phyloP scores from a whole-genome alignment of 2,113 vertebrate genomes.

The Oreochromis niloticus region DNA sequence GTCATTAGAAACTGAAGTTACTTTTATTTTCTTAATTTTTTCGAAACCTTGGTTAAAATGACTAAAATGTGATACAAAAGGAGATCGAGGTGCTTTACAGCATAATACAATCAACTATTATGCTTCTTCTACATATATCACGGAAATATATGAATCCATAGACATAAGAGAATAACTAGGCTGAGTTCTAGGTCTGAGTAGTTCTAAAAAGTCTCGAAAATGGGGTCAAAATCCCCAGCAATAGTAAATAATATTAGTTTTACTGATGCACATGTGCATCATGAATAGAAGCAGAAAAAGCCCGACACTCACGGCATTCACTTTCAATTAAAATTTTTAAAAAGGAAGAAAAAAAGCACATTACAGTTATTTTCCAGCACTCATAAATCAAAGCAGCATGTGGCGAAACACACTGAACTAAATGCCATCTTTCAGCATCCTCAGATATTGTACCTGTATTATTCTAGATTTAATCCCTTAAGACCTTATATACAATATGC shows the following conservation, averaged over 20 bases:
- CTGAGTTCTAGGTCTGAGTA: not conserved
- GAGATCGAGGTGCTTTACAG: not conserved
- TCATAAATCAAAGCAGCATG: not conserved
- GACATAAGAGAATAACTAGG: not conserved
- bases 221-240: not conserved
- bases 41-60: too few relatives aligned
- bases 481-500: conserved; percentile 51
- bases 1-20: not conserved
- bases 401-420: conserved; percentile 25
- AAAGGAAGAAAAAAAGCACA: not conserved
- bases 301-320: not conserved
- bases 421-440: conserved; percentile 16
- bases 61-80: not conserved
- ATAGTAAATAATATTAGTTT: not conserved
- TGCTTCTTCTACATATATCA: not conserved
- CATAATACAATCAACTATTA: not conserved
- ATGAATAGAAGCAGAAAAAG: not conserved
- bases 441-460: conserved; percentile 46
- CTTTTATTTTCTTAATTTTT: not conserved
- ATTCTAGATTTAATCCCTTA: conserved; percentile 57
- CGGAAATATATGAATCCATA: not conserved
- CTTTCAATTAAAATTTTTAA: not conserved
- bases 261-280: not conserved
- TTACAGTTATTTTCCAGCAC: not conserved
- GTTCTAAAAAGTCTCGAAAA: not conserved